phyloP scores from a whole-genome alignment of 1,140 invertebrate species.

The Heliothis subflexa region DNA sequence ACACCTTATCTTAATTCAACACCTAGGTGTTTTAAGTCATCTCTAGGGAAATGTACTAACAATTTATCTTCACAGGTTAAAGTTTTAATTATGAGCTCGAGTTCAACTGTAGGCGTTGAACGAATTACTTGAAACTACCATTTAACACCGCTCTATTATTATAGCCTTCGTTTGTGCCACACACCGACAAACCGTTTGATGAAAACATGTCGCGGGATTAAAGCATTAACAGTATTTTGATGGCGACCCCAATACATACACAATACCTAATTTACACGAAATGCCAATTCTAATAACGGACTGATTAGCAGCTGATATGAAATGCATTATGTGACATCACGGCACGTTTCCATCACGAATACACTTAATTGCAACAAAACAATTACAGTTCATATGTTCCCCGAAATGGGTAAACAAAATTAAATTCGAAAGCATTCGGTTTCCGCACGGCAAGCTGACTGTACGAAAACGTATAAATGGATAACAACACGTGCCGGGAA shows the following conservation, averaged over 20 bases:
- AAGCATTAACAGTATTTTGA: not conserved
- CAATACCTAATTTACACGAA: not conserved
- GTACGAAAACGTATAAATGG: slow-evolving; percentile 6
- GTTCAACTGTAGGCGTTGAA: slow-evolving; percentile 11
- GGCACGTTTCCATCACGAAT: too few relatives aligned
- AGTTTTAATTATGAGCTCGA: slow-evolving; percentile 24
- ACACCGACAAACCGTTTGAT: not conserved
- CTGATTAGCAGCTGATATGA: too few relatives aligned
- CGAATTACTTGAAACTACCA: not conserved
- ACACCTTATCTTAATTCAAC: not conserved
- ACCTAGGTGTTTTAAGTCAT: not conserved
- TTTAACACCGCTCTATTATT: too few relatives aligned
- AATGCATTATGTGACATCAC: too few relatives aligned
- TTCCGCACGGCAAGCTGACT: not conserved
- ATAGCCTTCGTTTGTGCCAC: not conserved
- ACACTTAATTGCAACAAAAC: too few relatives aligned
- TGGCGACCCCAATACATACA: not conserved
- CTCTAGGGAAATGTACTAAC: not conserved
- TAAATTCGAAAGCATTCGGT: not conserved
- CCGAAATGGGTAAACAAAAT: not conserved
- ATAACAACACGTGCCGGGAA: slow-evolving; percentile 8
- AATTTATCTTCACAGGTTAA: slow-evolving; percentile 8
- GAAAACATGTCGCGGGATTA: not conserved
- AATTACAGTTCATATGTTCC: too few relatives aligned
- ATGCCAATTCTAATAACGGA: not conserved